Conservation (phyloP, 2,797 vertebrate species). For the Sebastes nivosus region DNA sequence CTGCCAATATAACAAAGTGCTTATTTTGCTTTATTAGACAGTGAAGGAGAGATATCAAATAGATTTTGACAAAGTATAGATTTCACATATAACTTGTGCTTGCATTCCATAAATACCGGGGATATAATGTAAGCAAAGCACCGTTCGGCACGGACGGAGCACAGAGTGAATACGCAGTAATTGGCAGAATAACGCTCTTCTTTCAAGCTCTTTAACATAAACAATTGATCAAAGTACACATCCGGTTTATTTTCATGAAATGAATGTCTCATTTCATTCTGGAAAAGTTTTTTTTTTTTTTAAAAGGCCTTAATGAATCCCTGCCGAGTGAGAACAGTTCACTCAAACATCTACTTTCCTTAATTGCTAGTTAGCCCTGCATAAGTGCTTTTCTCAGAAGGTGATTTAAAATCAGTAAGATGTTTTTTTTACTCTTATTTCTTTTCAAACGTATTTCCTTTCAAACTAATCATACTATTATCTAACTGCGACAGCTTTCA, state of each 20-base stretch:
- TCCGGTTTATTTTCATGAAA: conserved; percentile 21
- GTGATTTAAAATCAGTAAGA: background rate
- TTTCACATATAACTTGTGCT: conserved; percentile 57
- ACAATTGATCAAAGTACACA: conserved; percentile 31
- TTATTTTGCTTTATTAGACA: conserved; percentile 76
- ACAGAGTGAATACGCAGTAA: conserved; percentile 12
- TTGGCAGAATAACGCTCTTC: background rate
- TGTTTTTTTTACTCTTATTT: background rate
- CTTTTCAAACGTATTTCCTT: background rate
- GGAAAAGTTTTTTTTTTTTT: conserved; percentile 29
- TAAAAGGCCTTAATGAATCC: conserved; percentile 30
- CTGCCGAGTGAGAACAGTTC: conserved; percentile 37
- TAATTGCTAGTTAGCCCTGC: conserved; percentile 46
- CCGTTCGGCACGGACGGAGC: conserved; percentile 6
- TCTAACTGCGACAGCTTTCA: background rate
- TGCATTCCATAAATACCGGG: conserved; percentile 52
- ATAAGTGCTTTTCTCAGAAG: conserved; percentile 6
- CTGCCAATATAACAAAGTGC: conserved; percentile 78
- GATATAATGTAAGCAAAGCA: conserved; percentile 42
- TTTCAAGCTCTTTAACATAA: conserved; percentile 21
- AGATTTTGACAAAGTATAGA: conserved; percentile 68
- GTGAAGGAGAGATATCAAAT: conserved; percentile 69
- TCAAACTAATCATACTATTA: background rate
- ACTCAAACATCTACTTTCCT: conserved; percentile 36
- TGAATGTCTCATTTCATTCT: conserved; percentile 4